Base-by-base conservation (phyloP, 1,140 invertebrate species). In the Rhyacophila brunnea region DNA sequence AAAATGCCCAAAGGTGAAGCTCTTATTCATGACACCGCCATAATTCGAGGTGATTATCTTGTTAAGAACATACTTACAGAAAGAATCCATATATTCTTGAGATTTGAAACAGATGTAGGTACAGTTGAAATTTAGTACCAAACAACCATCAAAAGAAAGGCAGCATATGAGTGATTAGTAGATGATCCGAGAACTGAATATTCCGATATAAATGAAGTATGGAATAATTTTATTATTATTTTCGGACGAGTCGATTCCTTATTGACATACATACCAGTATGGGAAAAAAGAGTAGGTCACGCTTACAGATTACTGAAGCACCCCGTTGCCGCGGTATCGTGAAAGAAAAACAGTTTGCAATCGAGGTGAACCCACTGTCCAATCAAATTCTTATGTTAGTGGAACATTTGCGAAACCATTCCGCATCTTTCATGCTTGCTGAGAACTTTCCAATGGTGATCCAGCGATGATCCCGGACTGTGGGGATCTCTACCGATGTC, bases 281-380 rank as follows among this genome's bases (percentile, higher is more conserved):
- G 86, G 71, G 80, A 85, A 0, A 84, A 83, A 48, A 78, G 90
- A 6, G 85, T 90, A 62, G 88, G 87, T 0, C 77, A 81, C 57
- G 78, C 85, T 0, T 91, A 83, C 65, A 90, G 88, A 1, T 64
- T 93, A 2, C 65, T 79, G 0, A 92, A 91, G 67, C 92, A 94
- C 74, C 91, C 91, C 0, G 55, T 79, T 6, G 68, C 91, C 0
- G 66, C 87, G 68, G 86, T 15, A 70, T 85, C 42, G 79, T 84
- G 0, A 83, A 80, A 54, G 72, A 85, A 38, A 75, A 78, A 45
- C 72, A 83, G 13, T 89, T 93, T 55, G 85, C 87, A 6, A 70
- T 94, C 6, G 92, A 95, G 77, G 75, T 93, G 0, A 91, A 89
- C 70, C 90, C 92, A 0, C 84, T 94, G 43, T 89, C 87, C 0